These are phyloP conservation scores for Acanthurus leucopareius DNA, from an alignment of 2,797 vertebrate species.

Conservation along the genomic window DNA sequence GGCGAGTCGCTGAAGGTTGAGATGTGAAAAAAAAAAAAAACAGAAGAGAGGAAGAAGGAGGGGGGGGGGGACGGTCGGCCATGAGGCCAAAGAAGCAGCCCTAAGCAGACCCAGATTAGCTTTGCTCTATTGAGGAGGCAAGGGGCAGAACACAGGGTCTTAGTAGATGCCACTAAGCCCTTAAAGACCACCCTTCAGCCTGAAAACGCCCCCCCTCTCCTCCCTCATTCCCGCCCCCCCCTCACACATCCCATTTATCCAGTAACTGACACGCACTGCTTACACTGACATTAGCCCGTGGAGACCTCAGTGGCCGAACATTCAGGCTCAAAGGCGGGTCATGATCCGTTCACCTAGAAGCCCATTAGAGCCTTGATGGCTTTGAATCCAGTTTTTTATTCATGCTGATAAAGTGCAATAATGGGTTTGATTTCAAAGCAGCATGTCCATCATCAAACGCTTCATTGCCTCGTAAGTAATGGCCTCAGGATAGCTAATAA, in stretches of 20 bases:
- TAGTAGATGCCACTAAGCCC: slow-evolving; percentile 72
- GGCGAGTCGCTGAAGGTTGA: slow-evolving; percentile 17
- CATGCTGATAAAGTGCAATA: slow-evolving; percentile 49
- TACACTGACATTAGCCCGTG: slow-evolving; percentile 67
- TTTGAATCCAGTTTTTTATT: slow-evolving; percentile 28
- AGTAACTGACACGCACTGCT: slow-evolving; percentile 63
- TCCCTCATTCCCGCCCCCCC: not conserved
- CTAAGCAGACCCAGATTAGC: slow-evolving; percentile 75
- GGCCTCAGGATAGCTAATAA: slow-evolving; percentile 17
- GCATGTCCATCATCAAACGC: slow-evolving; percentile 17
- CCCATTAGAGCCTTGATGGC: slow-evolving; percentile 41
- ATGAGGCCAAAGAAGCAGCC: slow-evolving; percentile 49
- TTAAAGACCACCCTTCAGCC: slow-evolving; percentile 70
- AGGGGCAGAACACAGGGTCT: slow-evolving; percentile 77
- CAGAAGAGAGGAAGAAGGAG: not conserved
- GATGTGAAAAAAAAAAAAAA: not conserved
- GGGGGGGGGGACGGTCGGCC: slow-evolving; percentile 32
- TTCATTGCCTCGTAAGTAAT: slow-evolving; percentile 1
- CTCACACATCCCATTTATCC: slow-evolving; percentile 58
- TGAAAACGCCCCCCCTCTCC: slow-evolving; percentile 35
- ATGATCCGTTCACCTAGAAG: slow-evolving; percentile 58
- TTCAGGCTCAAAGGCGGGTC: slow-evolving; percentile 54
- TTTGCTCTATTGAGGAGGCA: slow-evolving; percentile 79
- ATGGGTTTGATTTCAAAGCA: slow-evolving; percentile 45
- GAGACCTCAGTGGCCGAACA: slow-evolving; percentile 60